Percentiles rank a stretch among this genome's conserved stretches.
Conservation (phyloP, 2,113 vertebrate species). For the Corythornis cristatus region DNA sequence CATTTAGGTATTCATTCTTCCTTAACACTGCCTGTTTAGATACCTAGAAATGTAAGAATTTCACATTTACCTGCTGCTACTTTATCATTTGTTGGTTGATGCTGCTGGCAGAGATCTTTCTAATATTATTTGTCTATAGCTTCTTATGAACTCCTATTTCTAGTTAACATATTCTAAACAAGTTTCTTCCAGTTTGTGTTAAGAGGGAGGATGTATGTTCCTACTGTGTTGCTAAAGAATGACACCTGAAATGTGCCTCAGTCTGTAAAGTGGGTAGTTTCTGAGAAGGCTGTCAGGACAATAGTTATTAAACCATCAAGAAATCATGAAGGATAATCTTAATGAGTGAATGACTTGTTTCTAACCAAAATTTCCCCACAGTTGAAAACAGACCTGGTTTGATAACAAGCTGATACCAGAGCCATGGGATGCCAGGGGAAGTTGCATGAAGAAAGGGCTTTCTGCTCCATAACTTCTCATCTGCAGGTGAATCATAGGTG, state of each 20-base stretch:
- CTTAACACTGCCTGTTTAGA: background rate
- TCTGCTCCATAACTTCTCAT: conserved; percentile 17
- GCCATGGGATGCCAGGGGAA: background rate
- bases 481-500: conserved; percentile 60
- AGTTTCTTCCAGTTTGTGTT: background rate
- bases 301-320: background rate
- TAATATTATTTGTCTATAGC: background rate
- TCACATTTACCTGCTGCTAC: background rate
- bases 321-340: background rate
- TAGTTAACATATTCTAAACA: background rate
- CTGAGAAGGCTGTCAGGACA: background rate
- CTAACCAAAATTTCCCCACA: background rate
- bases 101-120: background rate
- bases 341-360: background rate
- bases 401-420: background rate
- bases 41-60: background rate
- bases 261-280: background rate
- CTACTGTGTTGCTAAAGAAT: background rate
- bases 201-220: background rate
- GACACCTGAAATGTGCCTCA: background rate
- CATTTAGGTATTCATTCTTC: background rate
- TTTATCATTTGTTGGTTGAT: background rate
- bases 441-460: background rate
- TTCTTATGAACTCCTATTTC: background rate
- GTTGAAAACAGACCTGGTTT: background rate